Evolutionary conservation across 2,113 vertebrate species (phyloP).

Genomic region (Origma solitaria): DNA sequence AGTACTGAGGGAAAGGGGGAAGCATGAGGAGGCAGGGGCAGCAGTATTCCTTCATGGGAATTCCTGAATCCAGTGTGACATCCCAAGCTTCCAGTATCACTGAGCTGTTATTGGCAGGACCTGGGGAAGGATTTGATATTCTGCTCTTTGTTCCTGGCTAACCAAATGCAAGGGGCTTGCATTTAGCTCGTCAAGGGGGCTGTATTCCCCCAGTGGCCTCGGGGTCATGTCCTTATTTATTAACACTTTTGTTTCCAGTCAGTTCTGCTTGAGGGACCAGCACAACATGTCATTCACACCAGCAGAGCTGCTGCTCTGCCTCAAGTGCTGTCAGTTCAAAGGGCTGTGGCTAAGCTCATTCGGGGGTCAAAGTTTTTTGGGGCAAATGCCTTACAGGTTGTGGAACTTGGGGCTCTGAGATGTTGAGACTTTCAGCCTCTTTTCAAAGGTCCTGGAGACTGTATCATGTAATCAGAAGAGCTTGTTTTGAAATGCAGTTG

Average conservation of each 20-base stretch:
- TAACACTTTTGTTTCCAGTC: not conserved
- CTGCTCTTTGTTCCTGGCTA: conserved; percentile 9
- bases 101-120: not conserved
- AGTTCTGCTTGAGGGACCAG: not conserved
- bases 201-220: not conserved
- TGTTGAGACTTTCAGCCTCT: not conserved
- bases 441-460: conserved; percentile 25
- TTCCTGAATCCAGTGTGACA: not conserved
- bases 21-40: not conserved
- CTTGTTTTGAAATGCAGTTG: not conserved
- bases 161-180: not conserved
- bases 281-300: not conserved
- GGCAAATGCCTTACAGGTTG: not conserved
- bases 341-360: not conserved
- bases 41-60: not conserved
- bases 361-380: not conserved
- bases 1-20: not conserved
- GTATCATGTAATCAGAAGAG: not conserved
- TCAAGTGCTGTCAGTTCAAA: not conserved
- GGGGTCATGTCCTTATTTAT: not conserved
- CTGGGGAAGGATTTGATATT: not conserved
- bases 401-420: conserved; percentile 23
- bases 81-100: not conserved
- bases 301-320: not conserved
- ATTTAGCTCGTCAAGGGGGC: not conserved